These are phyloP conservation scores for Halocaridina rubra DNA, from an alignment of 2,888 invertebrate genomes.

Conservation along the genomic window DNA sequence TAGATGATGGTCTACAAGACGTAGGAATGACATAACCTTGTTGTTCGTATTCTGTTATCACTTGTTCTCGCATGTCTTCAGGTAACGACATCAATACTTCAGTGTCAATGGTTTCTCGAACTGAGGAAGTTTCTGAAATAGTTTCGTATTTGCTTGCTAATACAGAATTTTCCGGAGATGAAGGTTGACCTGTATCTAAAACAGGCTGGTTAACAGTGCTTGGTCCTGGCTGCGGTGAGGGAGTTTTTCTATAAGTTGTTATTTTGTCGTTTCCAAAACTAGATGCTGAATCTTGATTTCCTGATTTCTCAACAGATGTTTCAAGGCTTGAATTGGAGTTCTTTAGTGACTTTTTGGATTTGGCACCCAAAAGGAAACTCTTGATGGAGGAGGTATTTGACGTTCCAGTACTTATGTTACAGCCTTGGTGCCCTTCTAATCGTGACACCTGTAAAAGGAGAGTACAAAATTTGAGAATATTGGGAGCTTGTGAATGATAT, in stretches of 20 bases:
- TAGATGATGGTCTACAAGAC: no score
- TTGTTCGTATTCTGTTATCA: conserved; percentile 54
- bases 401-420: not conserved
- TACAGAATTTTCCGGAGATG: not conserved
- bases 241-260: not conserved
- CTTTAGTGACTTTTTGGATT: not conserved
- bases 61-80: conserved; percentile 56
- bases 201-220: not conserved
- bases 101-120: conserved; percentile 25
- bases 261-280: not conserved
- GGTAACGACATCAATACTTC: conserved; percentile 60
- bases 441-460: conserved; percentile 49
- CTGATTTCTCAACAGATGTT: not conserved
- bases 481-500: no score
- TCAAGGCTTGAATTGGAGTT: not conserved
- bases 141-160: no score
- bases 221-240: no score
- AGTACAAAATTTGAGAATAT: no score
- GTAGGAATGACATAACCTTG: conserved; percentile 52
- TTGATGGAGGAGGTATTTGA: conserved; percentile 2
- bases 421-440: conserved; percentile 6
- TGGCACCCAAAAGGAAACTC: conserved; percentile 18
- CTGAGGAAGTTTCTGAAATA: not conserved
- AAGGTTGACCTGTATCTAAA: not conserved
- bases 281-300: not conserved